A percentile compares a stretch with the other conserved stretches of the same genome.
Evolutionary conservation across 2,113 vertebrate genomes (phyloP).

Genomic region (Cyprinodon brontotheroides): DNA sequence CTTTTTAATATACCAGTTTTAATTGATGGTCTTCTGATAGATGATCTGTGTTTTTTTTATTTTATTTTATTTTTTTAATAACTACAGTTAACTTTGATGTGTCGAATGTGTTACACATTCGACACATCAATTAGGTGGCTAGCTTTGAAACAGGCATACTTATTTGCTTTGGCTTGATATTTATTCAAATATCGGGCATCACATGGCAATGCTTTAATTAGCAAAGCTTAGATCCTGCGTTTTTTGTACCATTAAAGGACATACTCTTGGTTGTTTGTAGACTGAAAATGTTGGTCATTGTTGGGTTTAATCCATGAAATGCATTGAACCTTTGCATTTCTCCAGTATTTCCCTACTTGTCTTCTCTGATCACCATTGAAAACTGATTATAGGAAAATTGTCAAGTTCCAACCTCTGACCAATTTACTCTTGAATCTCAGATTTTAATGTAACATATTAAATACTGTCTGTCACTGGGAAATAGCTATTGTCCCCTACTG

Average conservation of each 20-base stretch:
- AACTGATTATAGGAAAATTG: not conserved
- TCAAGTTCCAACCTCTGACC: not conserved
- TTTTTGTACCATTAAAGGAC: not conserved
- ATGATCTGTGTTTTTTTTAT: too few relatives aligned
- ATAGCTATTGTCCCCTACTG: constrained; percentile 68
- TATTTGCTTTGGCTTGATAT: too few relatives aligned
- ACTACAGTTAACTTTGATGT: not conserved
- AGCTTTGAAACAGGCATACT: not conserved
- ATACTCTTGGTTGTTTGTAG: not conserved
- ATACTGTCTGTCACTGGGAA: constrained; percentile 49
- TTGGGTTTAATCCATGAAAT: not conserved
- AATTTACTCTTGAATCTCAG: not conserved
- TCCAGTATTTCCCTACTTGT: too few relatives aligned
- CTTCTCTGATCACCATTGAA: not conserved
- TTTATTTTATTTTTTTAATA: not conserved
- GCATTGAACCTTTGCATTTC: too few relatives aligned
- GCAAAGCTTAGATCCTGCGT: not conserved
- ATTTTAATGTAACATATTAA: not conserved
- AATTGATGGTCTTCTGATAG: not conserved
- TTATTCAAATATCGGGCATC: not conserved
- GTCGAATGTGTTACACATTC: not conserved
- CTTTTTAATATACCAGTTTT: not conserved
- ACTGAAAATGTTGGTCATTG: not conserved
- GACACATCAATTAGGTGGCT: too few relatives aligned
- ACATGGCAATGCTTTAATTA: not conserved